Conservation (phyloP, 1,140 invertebrate species). For the Drosophila tani region DNA sequence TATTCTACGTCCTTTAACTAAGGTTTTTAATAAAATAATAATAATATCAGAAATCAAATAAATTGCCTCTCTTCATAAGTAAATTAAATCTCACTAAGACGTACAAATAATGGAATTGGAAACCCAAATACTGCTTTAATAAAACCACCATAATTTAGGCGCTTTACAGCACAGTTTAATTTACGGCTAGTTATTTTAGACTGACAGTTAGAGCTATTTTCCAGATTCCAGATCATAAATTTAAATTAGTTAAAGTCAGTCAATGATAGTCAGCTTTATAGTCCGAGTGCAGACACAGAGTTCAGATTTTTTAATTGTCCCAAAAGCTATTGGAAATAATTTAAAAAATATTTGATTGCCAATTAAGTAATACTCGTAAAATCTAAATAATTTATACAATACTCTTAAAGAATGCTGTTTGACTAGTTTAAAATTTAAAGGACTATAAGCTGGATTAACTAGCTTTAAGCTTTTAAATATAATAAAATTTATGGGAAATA, state of each 20-base stretch:
- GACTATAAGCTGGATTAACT: background rate
- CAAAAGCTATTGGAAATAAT: background rate
- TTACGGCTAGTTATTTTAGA: background rate
- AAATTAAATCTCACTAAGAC: too few species aligned
- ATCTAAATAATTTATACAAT: background rate
- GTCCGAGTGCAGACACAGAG: too few species aligned
- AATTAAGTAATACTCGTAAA: background rate
- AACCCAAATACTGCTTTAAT: too few species aligned
- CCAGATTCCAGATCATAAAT: background rate
- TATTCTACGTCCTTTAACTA: too few species aligned
- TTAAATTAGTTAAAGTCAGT: too few species aligned
- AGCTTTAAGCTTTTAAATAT: too few species aligned
- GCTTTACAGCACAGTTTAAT: too few species aligned
- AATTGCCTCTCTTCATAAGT: too few species aligned
- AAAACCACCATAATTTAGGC: too few species aligned
- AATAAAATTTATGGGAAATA: background rate
- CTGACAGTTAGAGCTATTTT: background rate
- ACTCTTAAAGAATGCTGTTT: background rate
- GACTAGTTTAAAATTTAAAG: background rate
- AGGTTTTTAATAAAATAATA: too few species aligned
- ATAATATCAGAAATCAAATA: too few species aligned
- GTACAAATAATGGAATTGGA: too few species aligned
- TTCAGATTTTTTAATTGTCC: background rate
- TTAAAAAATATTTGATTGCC: background rate
- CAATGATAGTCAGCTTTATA: background rate